These are phyloP conservation scores for Chlorodrepanis virens DNA, from an alignment of 2,113 vertebrate genomes.

Conservation along the genomic window DNA sequence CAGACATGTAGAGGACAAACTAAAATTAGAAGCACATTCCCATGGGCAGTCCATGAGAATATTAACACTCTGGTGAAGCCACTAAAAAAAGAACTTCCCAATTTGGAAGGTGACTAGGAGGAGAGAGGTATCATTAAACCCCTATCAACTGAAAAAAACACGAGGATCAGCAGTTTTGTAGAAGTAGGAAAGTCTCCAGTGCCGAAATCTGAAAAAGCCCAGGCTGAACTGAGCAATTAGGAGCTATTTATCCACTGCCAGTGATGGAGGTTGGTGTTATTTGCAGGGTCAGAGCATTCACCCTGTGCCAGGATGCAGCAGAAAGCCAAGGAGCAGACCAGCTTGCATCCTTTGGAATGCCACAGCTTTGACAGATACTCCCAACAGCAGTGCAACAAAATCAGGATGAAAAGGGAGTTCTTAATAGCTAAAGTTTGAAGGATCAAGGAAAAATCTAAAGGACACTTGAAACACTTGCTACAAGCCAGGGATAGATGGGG, in stretches of 20 bases:
- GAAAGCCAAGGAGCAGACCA: not conserved
- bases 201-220: not conserved
- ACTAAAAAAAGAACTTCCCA: constrained; percentile 46
- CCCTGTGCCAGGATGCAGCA: not conserved
- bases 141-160: not conserved
- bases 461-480: not conserved
- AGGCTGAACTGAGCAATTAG: not conserved
- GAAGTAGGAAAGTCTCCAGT: not conserved
- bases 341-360: not conserved
- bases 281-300: not conserved
- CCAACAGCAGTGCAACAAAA: not conserved
- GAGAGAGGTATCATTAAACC: constrained; percentile 36
- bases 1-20: constrained; percentile 33
- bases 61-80: constrained; percentile 12
- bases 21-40: constrained; percentile 51
- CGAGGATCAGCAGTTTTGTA: not conserved
- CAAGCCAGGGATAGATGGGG: too few relatives aligned
- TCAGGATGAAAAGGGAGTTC: not conserved
- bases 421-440: not conserved
- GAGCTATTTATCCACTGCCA: not conserved
- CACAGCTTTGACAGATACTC: not conserved
- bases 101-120: constrained; percentile 39
- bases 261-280: not conserved
- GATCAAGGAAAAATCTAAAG: not conserved
- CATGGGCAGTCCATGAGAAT: constrained; percentile 4